Conservation (phyloP, 2,113 vertebrate species). For the Chloropsis cyanopogon region DNA sequence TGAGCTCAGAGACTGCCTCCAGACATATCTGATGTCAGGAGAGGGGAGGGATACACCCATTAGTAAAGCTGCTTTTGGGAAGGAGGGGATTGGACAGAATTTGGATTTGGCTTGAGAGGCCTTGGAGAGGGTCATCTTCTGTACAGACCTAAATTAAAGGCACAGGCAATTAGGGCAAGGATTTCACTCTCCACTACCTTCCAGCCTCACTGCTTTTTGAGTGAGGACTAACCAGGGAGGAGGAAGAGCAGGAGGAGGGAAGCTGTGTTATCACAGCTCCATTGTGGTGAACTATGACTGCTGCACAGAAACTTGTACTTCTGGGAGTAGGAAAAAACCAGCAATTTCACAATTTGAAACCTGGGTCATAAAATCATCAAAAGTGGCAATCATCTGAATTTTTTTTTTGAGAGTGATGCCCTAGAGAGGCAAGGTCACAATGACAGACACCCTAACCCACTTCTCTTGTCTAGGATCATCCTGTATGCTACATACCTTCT, state of each 20-base stretch:
- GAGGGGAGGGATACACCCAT: neutral
- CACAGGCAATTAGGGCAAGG: neutral
- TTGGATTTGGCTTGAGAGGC: neutral
- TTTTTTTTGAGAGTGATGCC: neutral
- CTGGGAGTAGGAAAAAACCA: neutral
- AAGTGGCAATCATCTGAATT: neutral
- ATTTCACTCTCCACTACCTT: neutral
- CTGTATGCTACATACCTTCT: constrained; percentile 74
- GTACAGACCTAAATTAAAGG: neutral
- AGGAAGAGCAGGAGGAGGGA: neutral
- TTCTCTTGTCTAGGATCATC: neutral
- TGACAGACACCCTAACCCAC: neutral
- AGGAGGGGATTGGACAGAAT: neutral
- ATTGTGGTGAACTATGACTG: neutral
- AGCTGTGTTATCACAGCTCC: neutral
- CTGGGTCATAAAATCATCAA: neutral
- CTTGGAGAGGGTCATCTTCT: neutral
- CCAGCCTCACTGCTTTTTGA: neutral
- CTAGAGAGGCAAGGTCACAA: neutral
- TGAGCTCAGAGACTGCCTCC: neutral
- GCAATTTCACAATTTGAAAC: neutral
- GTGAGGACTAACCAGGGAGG: neutral
- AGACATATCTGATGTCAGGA: neutral
- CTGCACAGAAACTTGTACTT: neutral
- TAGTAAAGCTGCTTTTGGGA: neutral